phyloP scores from a whole-genome alignment of 2,797 vertebrate species.

The Myotis daubentonii region DNA sequence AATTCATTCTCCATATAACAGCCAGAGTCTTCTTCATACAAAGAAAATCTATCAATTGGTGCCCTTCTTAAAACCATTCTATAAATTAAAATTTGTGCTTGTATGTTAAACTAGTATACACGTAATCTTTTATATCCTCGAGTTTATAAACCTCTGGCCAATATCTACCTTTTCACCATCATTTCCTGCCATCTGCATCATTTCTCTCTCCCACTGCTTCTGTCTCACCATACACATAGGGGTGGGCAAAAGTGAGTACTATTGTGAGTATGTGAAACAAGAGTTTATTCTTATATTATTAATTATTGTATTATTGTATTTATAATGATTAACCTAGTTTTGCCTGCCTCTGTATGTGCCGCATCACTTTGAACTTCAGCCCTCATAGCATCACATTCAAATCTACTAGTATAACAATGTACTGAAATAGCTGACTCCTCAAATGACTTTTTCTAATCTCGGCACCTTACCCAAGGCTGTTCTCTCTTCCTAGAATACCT shows the following conservation, averaged over 20 bases:
- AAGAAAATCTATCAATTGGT: neutral
- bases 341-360: neutral
- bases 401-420: neutral
- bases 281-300: neutral
- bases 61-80: neutral
- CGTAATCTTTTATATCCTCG: neutral
- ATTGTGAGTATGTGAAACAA: neutral
- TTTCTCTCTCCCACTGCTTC: neutral
- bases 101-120: neutral
- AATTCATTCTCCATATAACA: neutral
- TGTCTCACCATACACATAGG: neutral
- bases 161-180: neutral
- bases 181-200: neutral
- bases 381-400: neutral
- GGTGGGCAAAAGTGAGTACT: neutral
- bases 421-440: neutral
- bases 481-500: neutral
- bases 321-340: neutral
- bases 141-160: neutral
- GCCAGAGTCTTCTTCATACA: neutral
- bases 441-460: neutral
- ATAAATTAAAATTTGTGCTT: neutral
- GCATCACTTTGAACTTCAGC: neutral
- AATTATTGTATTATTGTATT: neutral
- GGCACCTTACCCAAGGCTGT: neutral